phyloP scores from a whole-genome alignment of 2,888 invertebrate genomes.

The Spilarctia lutea region DNA sequence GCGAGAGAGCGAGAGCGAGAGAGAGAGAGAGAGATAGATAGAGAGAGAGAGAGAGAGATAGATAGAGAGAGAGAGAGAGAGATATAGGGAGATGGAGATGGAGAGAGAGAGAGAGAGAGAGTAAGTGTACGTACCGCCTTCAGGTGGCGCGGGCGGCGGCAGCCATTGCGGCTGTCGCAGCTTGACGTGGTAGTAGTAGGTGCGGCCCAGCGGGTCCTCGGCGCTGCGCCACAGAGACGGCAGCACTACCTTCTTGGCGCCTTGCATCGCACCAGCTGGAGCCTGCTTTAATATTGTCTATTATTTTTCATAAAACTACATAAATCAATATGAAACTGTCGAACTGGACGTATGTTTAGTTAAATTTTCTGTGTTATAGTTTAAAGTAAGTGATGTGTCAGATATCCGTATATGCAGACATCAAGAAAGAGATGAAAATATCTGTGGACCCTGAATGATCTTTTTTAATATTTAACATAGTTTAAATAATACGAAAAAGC shows the following conservation, averaged over 20 bases:
- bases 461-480: too few species aligned
- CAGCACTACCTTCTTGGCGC: constrained; percentile 83
- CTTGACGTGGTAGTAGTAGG: constrained; percentile 96
- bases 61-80: not conserved
- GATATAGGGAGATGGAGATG: not conserved
- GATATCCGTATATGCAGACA: not conserved
- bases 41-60: not conserved
- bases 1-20: not conserved
- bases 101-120: not conserved
- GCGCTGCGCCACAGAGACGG: constrained; percentile 96
- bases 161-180: constrained; percentile 92
- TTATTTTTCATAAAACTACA: not conserved
- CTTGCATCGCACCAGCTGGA: constrained; percentile 16
- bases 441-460: too few species aligned
- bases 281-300: constrained; percentile 1
- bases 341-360: too few species aligned
- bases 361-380: too few species aligned
- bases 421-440: too few species aligned
- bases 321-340: too few species aligned
- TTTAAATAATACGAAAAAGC: not conserved
- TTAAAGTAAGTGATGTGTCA: not conserved
- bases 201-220: constrained; percentile 92
- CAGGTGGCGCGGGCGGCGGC: constrained; percentile 57
- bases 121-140: constrained; percentile 27
- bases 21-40: too few species aligned